A percentile compares a stretch with the other conserved stretches of the same genome.
These are phyloP conservation scores for Dione juno DNA, from an alignment of 2,888 invertebrate genomes.

Conservation along the genomic window DNA sequence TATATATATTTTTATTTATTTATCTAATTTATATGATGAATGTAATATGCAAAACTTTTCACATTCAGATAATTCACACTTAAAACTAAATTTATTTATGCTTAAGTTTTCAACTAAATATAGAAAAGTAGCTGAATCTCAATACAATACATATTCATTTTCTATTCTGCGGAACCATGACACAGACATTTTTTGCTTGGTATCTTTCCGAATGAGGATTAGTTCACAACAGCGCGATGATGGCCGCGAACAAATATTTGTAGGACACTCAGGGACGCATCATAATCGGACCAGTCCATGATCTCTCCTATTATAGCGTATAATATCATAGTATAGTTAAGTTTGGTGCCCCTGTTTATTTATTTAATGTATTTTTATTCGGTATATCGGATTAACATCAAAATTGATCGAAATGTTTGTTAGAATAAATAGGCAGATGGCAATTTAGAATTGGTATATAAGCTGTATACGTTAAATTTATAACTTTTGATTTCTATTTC, in stretches of 20 bases:
- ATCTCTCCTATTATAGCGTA: constrained; percentile 62
- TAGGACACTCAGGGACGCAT: constrained; percentile 57
- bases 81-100: no score
- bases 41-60: no score
- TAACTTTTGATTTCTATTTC: background rate
- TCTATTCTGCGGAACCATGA: constrained; percentile 48
- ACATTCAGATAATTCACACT: no score
- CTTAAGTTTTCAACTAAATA: no score
- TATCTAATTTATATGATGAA: no score
- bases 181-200: constrained; percentile 20
- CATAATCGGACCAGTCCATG: constrained; percentile 55
- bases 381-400: constrained; percentile 33
- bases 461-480: background rate
- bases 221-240: constrained; percentile 66
- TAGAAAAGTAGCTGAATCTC: background rate
- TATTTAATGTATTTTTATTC: constrained; percentile 42
- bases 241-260: constrained; percentile 76
- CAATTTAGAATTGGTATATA: background rate
- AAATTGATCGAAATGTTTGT: constrained; percentile 16
- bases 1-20: no score
- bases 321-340: constrained; percentile 48
- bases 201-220: constrained; percentile 66
- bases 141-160: background rate
- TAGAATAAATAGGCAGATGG: constrained; percentile 22
- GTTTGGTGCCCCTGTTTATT: constrained; percentile 37